Percentiles rank a stretch among this genome's conserved stretches.
phyloP scores from a whole-genome alignment of 2,888 invertebrate species.

The Drosophila prolongata region DNA sequence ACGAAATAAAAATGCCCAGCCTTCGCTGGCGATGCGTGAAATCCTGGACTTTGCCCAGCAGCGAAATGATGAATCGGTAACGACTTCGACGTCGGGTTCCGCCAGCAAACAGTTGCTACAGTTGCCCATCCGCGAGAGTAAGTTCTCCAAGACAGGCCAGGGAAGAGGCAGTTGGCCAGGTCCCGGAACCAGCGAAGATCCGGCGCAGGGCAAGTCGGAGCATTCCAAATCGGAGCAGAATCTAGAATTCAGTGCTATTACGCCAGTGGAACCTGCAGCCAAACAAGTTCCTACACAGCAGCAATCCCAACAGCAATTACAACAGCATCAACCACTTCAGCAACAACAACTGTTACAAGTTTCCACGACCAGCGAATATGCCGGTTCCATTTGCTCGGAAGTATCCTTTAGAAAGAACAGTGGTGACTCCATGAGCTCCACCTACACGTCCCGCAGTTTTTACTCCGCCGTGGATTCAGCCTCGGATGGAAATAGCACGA shows the following conservation, averaged over 20 bases:
- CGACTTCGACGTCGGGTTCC: conserved; percentile 7
- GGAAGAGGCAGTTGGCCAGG: conserved; percentile 95
- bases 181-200: conserved; percentile 85
- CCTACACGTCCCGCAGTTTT: conserved; percentile 85
- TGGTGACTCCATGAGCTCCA: conserved; percentile 86
- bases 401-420: conserved; percentile 85
- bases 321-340: conserved; percentile 34
- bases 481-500: conserved; percentile 59
- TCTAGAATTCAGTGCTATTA: conserved; percentile 78
- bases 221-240: conserved; percentile 94
- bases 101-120: conserved; percentile 78
- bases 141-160: conserved; percentile 89
- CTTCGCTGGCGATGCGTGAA: conserved; percentile 83
- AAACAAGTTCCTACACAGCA: conserved; percentile 10
- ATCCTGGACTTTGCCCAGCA: conserved; percentile 80
- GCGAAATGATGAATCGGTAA: conserved; percentile 56
- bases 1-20: conserved; percentile 88
- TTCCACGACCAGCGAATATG: conserved; percentile 36
- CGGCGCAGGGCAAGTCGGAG: conserved; percentile 85
- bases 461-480: conserved; percentile 81
- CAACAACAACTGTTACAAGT: conserved; percentile 69
- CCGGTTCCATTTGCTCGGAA: conserved; percentile 78
- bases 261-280: conserved; percentile 45
- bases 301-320: conserved; percentile 34
- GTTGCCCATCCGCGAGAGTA: conserved; percentile 87